Base-by-base conservation (phyloP, 2,113 vertebrate genomes). In the Dipodomys spectabilis region DNA sequence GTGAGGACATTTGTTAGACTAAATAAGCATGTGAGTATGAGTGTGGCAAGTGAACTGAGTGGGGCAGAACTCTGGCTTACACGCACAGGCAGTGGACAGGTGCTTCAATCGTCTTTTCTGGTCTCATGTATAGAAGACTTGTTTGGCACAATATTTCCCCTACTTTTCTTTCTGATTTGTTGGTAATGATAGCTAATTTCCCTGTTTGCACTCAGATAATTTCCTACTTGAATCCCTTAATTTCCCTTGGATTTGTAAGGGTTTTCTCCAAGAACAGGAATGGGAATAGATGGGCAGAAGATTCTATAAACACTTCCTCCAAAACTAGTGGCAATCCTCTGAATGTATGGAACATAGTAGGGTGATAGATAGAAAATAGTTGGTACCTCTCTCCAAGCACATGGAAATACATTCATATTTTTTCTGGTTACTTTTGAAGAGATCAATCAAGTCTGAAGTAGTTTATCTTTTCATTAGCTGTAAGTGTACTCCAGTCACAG, bases 361-460 rank as follows among this genome's bases (percentile, higher is more conserved):
- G 25, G 53, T 72, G 16, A 69, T 90, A 39, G 39, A 39, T 39
- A 90, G 62, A 85, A 81, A 88, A 72, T 8, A 82, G 30, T 57
- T n/a, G 73, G 28, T 30, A 53, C 35, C 7, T 92, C 65, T 92
- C 49, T 39, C 57, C 81, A 12, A 79, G 7, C 27, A 90, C 91
- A 92, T 88, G 49, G 68, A 94, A 94, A 90, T 62, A 87, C 60
- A 82, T 65, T 86, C 19, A 23, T 65, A 32, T 39, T 10, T 45
- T 94, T 81, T 88, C 88, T 68, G 25, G 28, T 72, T 27, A 79
- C 22, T 20, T 94, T 78, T 81, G 80, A 94, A 77, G 72, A 69
- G 67, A 90, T 74, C 12, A 88, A n/a, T 9, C 35, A 39, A 39
- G 35, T 88, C 44, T 86, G 44, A 82, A 78, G 86, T 6, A 32